phyloP scores from a whole-genome alignment of 2,113 vertebrate genomes.

The Entosphenus tridentatus region DNA sequence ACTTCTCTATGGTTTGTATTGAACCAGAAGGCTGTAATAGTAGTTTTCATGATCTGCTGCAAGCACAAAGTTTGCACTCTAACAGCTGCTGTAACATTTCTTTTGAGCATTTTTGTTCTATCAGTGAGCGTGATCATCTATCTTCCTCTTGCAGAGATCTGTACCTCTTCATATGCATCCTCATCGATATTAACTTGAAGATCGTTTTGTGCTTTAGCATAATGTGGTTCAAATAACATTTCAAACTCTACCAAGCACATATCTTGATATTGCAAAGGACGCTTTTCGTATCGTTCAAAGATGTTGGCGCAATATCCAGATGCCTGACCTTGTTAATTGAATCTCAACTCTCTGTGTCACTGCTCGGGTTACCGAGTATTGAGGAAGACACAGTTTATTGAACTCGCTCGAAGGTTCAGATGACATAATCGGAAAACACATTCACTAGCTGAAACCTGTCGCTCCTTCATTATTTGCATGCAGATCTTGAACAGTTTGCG shows the following conservation, averaged over 20 bases:
- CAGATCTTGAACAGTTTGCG: neutral
- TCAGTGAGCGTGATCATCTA: neutral
- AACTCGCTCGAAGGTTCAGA: neutral
- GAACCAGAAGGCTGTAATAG: neutral
- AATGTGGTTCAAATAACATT: neutral
- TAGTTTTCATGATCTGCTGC: neutral
- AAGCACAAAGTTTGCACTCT: neutral
- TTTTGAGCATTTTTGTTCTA: neutral
- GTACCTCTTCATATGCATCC: neutral
- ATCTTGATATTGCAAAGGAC: neutral
- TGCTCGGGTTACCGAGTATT: neutral
- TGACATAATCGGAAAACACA: neutral
- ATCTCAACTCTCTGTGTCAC: neutral
- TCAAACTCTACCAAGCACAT: neutral
- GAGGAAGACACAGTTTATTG: neutral
- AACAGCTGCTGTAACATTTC: neutral
- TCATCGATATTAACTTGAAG: neutral
- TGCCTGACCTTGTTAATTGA: neutral
- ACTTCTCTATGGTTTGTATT: neutral
- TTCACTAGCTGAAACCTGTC: neutral
- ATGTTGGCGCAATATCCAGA: neutral
- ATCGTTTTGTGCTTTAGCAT: neutral
- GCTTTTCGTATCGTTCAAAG: neutral
- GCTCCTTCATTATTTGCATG: neutral
- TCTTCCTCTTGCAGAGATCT: neutral